A percentile compares a stretch with the other conserved stretches of the same genome.
These are phyloP conservation scores for Gadus macrocephalus DNA, from an alignment of 2,113 vertebrate species.

Conservation along the genomic window DNA sequence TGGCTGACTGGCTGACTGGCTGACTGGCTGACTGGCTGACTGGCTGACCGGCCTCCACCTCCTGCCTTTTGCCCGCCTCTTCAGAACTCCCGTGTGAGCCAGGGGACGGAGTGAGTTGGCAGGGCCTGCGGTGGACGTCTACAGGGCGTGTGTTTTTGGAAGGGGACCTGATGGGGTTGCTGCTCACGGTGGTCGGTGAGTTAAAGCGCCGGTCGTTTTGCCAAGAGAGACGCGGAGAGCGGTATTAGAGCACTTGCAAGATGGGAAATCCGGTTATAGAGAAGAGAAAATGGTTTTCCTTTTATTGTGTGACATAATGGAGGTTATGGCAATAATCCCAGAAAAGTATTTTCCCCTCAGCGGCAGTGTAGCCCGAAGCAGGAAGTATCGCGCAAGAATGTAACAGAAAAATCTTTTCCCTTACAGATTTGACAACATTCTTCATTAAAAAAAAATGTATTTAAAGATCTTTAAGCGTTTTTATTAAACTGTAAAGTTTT, in stretches of 20 bases:
- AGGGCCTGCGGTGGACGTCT: constrained; percentile 13
- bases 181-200: constrained; percentile 27
- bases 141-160: constrained; percentile 27
- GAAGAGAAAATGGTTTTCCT: constrained; percentile 8
- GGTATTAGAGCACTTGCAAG: constrained; percentile 31
- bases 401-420: too few relatives aligned
- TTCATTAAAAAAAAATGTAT: too few relatives aligned
- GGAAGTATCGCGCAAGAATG: too few relatives aligned
- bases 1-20: background rate
- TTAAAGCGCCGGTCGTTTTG: constrained; percentile 26
- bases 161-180: constrained; percentile 34
- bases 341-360: constrained; percentile 2
- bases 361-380: background rate
- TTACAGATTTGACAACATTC: too few relatives aligned
- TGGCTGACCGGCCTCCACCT: background rate
- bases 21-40: background rate
- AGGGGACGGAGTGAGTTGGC: constrained; percentile 24
- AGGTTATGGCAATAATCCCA: constrained; percentile 22
- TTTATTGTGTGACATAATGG: constrained; percentile 13
- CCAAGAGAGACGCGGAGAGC: constrained; percentile 35
- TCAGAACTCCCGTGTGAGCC: constrained; percentile 2
- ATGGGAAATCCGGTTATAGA: constrained; percentile 32
- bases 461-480: too few relatives aligned
- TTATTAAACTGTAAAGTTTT: too few relatives aligned
- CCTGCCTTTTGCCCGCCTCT: constrained; percentile 13